phyloP scores from a whole-genome alignment of 2,888 invertebrate genomes.

The Cerastoderma edule region DNA sequence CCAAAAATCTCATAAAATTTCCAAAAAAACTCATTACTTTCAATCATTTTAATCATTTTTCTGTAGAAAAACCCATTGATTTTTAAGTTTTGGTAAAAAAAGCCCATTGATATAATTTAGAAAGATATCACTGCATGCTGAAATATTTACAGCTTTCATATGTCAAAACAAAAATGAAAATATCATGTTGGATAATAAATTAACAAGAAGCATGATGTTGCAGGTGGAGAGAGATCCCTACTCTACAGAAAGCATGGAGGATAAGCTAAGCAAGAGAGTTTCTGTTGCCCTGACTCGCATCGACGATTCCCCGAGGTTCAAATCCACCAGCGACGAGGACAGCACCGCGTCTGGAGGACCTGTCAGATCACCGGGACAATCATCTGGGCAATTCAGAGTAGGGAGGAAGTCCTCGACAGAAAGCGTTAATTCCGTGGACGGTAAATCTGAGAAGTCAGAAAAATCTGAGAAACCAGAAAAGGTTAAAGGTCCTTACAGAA shows the following conservation, averaged over 20 bases:
- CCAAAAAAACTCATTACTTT: too few species aligned
- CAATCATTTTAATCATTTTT: too few species aligned
- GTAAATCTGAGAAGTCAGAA: conserved; percentile 38
- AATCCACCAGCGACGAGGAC: conserved; percentile 66
- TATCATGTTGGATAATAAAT: too few species aligned
- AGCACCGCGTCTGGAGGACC: conserved; percentile 46
- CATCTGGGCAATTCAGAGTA: conserved; percentile 40
- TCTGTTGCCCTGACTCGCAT: conserved; percentile 77
- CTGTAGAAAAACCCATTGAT: too few species aligned
- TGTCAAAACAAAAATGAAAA: too few species aligned
- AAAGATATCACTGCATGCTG: too few species aligned
- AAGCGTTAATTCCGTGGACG: conserved; percentile 61
- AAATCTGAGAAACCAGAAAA: conserved; percentile 26
- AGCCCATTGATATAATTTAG: too few species aligned
- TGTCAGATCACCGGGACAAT: conserved; percentile 52
- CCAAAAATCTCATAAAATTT: too few species aligned
- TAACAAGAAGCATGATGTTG: neutral
- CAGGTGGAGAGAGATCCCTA: conserved; percentile 28
- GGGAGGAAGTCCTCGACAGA: conserved; percentile 64
- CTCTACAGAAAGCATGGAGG: conserved; percentile 29
- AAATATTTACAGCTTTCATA: too few species aligned
- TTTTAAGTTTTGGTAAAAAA: too few species aligned
- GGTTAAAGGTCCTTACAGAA: conserved; percentile 41
- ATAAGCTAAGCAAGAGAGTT: conserved; percentile 72
- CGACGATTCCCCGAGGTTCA: conserved; percentile 61